A percentile compares a stretch with the other conserved stretches of the same genome.
phyloP scores from a whole-genome alignment of 2,888 invertebrate genomes.

The Agrypnus murinus region DNA sequence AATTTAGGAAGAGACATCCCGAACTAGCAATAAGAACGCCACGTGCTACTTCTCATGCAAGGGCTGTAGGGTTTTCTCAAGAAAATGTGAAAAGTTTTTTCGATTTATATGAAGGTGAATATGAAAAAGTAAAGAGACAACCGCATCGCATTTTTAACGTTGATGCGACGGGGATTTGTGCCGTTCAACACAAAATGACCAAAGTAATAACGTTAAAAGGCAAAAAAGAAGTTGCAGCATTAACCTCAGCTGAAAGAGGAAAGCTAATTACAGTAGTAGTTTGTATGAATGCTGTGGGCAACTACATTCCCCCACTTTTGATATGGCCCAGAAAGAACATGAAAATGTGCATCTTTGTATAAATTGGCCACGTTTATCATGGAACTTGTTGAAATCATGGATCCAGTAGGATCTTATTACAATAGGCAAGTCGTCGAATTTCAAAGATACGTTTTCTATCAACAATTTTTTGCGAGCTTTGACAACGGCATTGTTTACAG shows the following conservation, averaged over 20 bases:
- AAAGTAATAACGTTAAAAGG: conserved; percentile 30
- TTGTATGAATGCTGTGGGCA: conserved; percentile 31
- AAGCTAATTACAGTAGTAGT: conserved; percentile 28
- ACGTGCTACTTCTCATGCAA: conserved; percentile 10
- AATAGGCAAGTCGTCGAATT: no score
- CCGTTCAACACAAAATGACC: conserved; percentile 32
- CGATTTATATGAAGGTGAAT: conserved; percentile 10
- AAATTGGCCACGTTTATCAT: no score
- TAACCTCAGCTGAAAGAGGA: conserved; percentile 32
- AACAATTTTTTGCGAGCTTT: no score
- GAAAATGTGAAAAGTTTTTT: conserved; percentile 8
- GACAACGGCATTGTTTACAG: no score
- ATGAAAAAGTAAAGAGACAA: conserved; percentile 16
- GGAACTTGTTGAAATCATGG: no score
- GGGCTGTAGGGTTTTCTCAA: neutral
- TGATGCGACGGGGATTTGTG: conserved; percentile 28
- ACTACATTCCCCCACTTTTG: neutral
- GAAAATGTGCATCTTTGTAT: no score
- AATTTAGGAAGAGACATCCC: no score
- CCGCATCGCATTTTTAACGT: conserved; percentile 8
- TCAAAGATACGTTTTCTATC: no score
- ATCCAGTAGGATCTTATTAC: no score
- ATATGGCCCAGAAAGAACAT: conserved; percentile 57
- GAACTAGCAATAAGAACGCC: conserved; percentile 12
- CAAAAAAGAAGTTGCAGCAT: conserved; percentile 29